Evolutionary conservation across 2,888 invertebrate species (phyloP), one percentile per base, ranked within the genome.

Genomic region (Psylliodes chrysocephalus): DNA sequence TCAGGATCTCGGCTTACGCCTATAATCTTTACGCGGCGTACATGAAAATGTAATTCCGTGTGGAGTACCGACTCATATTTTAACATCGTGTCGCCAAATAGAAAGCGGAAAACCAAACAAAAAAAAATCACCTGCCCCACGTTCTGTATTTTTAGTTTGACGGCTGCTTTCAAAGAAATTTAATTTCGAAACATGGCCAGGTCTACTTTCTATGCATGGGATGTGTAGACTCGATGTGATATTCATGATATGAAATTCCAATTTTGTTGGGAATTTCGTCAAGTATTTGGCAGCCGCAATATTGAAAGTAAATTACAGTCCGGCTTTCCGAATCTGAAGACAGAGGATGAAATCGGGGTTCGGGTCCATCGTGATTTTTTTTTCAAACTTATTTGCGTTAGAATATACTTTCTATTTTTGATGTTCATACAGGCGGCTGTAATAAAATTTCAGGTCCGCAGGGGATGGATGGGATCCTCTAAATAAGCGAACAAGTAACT

Each of bases 231-330:
- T 60, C 61, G 33, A 46, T 38, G 63, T 49, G 28, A 51, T 69
- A 70, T 72, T 72, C 66, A 68, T 72, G 71, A 71, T 73, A 70
- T 72, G 71, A 72, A 72, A 75, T 71, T 73, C 71, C 72, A 74
- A 74, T 74, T 73, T 73, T 71, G 64, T 69, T 62, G 67, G 60
- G 65, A 66, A 70, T 72, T 73, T 64, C 53, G 61, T 55, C 28
- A 30, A 57, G 52, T 56, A 65, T 59, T 63, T 53, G 42, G 28
- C 42, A n/a, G 49, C 46, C 52, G 53, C 63, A 65, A 66, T 64
- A 63, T 63, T 60, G 52, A 56, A 64, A 67, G 25, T 55, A 61
- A 64, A 59, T 71, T 68, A 46, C 46, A 55, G 42, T 35, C 49
- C 18, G 15, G 42, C 14, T 40, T 44, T 40, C n/a, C n/a, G n/a